Conservation (phyloP, 2,888 invertebrate genomes). For the Rutpela maculata region DNA sequence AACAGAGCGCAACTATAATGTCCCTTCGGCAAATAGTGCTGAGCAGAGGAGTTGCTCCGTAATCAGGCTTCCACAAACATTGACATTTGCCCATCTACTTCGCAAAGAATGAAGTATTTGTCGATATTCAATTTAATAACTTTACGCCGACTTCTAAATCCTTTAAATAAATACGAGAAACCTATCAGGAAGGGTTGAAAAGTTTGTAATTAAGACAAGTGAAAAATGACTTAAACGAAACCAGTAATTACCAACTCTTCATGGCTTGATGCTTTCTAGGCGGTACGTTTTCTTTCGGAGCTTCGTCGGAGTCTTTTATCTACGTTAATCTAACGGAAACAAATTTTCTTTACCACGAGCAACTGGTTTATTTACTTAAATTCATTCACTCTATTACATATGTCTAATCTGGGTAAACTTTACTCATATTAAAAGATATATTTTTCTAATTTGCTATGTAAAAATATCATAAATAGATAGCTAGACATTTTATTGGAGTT, state of each 20-base stretch:
- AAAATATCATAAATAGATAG: too few species aligned
- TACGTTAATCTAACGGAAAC: slow-evolving; percentile 17
- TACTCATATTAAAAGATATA: too few species aligned
- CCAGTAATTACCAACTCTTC: slow-evolving; percentile 12
- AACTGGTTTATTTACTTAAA: neutral
- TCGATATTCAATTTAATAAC: slow-evolving; percentile 62
- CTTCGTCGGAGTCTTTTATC: slow-evolving; percentile 11
- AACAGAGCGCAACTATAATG: slow-evolving; percentile 53
- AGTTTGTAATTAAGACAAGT: slow-evolving; percentile 44
- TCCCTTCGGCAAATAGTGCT: slow-evolving; percentile 61
- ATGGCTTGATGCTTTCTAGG: slow-evolving; percentile 18
- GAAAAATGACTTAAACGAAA: slow-evolving; percentile 31
- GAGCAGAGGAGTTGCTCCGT: slow-evolving; percentile 60
- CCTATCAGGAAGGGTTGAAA: slow-evolving; percentile 38
- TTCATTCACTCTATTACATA: neutral
- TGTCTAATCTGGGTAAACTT: neutral
- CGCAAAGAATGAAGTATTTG: slow-evolving; percentile 58
- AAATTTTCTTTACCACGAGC: slow-evolving; percentile 5
- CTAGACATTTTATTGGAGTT: too few species aligned
- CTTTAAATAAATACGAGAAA: slow-evolving; percentile 55
- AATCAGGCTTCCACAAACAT: slow-evolving; percentile 64
- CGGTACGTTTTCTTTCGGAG: slow-evolving; percentile 2
- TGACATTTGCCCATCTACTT: slow-evolving; percentile 60
- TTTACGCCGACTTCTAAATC: slow-evolving; percentile 56
- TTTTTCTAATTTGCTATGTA: too few species aligned